Evolutionary conservation across 2,888 invertebrate species (phyloP).

Genomic region (Plagodis pulveraria): DNA sequence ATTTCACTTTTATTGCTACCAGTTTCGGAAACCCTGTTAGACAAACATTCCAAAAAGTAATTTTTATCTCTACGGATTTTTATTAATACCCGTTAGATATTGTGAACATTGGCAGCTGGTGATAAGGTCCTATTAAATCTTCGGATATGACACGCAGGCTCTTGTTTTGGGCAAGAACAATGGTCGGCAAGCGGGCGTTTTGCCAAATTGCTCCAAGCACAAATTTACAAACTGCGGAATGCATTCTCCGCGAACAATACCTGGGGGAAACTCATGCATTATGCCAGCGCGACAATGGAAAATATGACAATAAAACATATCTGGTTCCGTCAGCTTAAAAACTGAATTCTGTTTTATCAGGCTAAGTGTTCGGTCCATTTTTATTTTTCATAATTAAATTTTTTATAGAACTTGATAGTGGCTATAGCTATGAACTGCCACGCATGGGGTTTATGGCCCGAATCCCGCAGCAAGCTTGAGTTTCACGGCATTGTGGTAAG

Average conservation of each 20-base stretch:
- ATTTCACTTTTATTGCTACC: too few species aligned
- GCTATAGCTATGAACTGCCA: too few species aligned
- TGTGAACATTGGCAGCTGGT: constrained; percentile 24
- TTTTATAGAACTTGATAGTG: too few species aligned
- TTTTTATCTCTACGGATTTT: not conserved
- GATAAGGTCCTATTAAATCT: constrained; percentile 41
- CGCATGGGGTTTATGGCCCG: too few species aligned
- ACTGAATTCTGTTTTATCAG: constrained; percentile 15
- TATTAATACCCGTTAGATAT: constrained; percentile 1
- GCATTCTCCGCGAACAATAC: constrained; percentile 53
- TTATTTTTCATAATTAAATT: too few species aligned
- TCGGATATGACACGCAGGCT: constrained; percentile 43
- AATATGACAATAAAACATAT: constrained; percentile 43
- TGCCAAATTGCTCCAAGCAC: constrained; percentile 67
- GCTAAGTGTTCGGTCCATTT: constrained; percentile 2
- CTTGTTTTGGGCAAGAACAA: constrained; percentile 52
- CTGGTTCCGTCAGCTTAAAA: constrained; percentile 11
- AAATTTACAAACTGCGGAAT: constrained; percentile 58
- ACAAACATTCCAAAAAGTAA: too few species aligned
- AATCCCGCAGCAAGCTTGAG: too few species aligned
- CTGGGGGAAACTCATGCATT: constrained; percentile 44
- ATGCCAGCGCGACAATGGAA: constrained; percentile 44
- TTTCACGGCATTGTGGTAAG: too few species aligned
- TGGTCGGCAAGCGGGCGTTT: constrained; percentile 52
- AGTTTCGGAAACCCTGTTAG: too few species aligned